A percentile compares a stretch with the other conserved stretches of the same genome.
phyloP scores from a whole-genome alignment of 2,113 vertebrate species.

The Phrynosoma platyrhinos region DNA sequence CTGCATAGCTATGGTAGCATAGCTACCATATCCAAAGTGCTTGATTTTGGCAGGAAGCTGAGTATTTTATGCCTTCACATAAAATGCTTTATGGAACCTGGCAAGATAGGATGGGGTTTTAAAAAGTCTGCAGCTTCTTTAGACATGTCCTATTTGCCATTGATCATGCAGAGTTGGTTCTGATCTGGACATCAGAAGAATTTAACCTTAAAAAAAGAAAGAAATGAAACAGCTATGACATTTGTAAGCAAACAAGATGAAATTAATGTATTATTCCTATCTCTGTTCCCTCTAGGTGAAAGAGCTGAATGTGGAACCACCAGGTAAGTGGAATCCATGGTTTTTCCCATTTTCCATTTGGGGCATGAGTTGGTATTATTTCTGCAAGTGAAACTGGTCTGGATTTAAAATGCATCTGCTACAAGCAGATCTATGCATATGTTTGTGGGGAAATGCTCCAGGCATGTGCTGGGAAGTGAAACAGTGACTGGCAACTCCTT shows the following conservation, averaged over 20 bases:
- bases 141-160: neutral
- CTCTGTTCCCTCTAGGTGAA: slow-evolving; percentile 84
- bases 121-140: fast-evolving
- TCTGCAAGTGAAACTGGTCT: neutral
- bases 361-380: neutral
- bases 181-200: fast-evolving
- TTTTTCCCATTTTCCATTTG: neutral
- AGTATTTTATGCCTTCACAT: neutral
- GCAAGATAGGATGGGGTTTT: neutral
- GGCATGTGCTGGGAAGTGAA: neutral
- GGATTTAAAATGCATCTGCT: neutral
- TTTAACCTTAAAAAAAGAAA: neutral
- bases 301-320: slow-evolving; percentile 96
- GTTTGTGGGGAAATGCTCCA: neutral
- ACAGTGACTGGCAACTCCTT: neutral
- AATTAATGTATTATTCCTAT: slow-evolving; percentile 45
- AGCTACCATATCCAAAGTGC: neutral
- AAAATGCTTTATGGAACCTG: neutral
- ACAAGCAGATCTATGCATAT: neutral
- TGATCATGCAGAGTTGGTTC: neutral
- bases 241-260: slow-evolving; percentile 16
- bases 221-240: neutral
- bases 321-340: slow-evolving; percentile 83
- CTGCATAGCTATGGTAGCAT: neutral
- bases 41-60: neutral